phyloP scores from a whole-genome alignment of 2,113 vertebrate species.

The Penelope pileata region DNA sequence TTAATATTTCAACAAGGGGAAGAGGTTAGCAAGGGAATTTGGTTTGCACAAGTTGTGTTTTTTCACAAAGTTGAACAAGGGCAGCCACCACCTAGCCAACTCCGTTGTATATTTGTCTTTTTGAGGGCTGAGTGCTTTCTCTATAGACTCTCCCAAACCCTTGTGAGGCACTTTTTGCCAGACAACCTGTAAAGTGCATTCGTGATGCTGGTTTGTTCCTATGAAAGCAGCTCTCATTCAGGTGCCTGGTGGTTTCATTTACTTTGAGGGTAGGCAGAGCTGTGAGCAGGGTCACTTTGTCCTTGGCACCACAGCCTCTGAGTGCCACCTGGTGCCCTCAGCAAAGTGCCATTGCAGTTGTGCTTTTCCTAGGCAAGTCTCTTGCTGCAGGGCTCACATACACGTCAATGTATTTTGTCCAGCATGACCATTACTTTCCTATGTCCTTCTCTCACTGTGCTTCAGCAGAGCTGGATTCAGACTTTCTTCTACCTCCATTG shows the following conservation, averaged over 20 bases:
- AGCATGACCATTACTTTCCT: not conserved
- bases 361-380: not conserved
- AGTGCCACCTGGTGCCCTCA: constrained; percentile 36
- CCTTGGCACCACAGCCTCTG: not conserved
- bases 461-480: not conserved
- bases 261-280: not conserved
- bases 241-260: not conserved
- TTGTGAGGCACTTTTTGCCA: constrained; percentile 23
- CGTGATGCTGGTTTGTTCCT: not conserved
- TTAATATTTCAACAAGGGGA: constrained; percentile 76
- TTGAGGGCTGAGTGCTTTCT: constrained; percentile 50
- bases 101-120: constrained; percentile 71
- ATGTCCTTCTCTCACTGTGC: not conserved
- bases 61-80: constrained; percentile 67
- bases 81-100: constrained; percentile 57
- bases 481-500: not conserved
- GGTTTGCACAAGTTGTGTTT: constrained; percentile 66
- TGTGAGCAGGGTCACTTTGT: not conserved
- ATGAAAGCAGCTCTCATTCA: not conserved
- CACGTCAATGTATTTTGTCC: not conserved
- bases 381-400: not conserved
- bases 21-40: constrained; percentile 70
- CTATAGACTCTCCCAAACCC: constrained; percentile 41
- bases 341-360: accelerated
- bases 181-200: not conserved